Base-by-base conservation (phyloP, 2,113 vertebrate genomes). In the Butorides virescens region DNA sequence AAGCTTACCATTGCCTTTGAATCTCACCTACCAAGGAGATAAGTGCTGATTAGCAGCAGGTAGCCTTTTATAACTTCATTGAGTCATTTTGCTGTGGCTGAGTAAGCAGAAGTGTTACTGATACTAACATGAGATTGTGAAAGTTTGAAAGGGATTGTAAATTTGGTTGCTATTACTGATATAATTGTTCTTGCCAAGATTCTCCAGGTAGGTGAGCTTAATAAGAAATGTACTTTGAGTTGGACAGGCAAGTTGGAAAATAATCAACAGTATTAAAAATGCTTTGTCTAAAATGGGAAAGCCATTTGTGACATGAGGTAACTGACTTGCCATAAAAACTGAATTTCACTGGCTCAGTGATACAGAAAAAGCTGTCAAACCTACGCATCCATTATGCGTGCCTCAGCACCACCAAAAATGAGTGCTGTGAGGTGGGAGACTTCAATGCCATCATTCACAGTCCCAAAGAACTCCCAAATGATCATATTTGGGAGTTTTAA, bases 391-490 rank as follows among this genome's bases (percentile, higher is more conserved):
- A 15, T 37, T 67, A 47, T 1, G 4, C 25, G 18, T 34, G 25
- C 16, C 62, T 79, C 36, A 17, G 53, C 9, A 37, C 7, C 58
- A 85, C 26, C 63, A 53, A 63, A 85, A 85, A 44, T 4, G 6
- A 72, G 8, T 18, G 20, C 30, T 2, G 2, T 8, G 10, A 59
- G 4, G 23, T 2, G 1, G 18, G 2, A 82, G 19, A 39, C 15
- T 46, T 73, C 61, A 49, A 6, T 2, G 2, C n/a, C 39, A 46
- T 20, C 50, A 46, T 34, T 56, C 76, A 42, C 27, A 42, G 44
- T 36, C 47, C 42, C 72, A 61, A 83, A 71, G 34, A 52, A 56
- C 4, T 3, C 6, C 36, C 36, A 37, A 53, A 25, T 34, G 1
- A 14, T 44, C 6, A 2, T 2, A 61, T 10, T 39, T 13, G 44